phyloP scores from a whole-genome alignment of 2,113 vertebrate genomes.

The Microcebus ravelobensis region DNA sequence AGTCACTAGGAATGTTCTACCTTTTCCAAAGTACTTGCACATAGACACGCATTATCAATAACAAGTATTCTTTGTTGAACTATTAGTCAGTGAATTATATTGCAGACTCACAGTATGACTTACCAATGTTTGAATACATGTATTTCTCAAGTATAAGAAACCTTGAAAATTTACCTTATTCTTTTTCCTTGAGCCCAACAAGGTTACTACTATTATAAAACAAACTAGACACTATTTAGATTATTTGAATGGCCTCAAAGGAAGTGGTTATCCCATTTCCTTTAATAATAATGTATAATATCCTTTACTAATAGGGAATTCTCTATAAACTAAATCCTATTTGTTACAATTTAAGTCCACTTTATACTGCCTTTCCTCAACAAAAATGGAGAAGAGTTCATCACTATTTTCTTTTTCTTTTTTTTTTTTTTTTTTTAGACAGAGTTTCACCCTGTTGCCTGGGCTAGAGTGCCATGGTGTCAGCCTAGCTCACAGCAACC shows the following conservation, averaged over 20 bases:
- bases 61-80: neutral
- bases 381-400: neutral
- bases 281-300: slow-evolving; percentile 12
- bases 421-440: too few relatives aligned
- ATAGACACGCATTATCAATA: neutral
- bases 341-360: neutral
- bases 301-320: slow-evolving; percentile 5
- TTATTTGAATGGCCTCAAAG: slow-evolving; percentile 10
- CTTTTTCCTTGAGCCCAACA: slow-evolving; percentile 5
- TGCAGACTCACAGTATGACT: neutral
- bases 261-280: neutral
- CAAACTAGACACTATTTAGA: slow-evolving; percentile 5
- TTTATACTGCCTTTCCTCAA: slow-evolving; percentile 13
- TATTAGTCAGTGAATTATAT: neutral
- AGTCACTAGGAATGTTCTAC: neutral
- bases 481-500: too few relatives aligned
- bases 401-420: neutral
- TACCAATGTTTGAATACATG: neutral
- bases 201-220: neutral
- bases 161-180: slow-evolving; percentile 23
- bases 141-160: neutral
- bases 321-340: neutral
- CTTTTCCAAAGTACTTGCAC: neutral
- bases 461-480: too few relatives aligned
- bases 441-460: too few relatives aligned